Evolutionary conservation across 2,113 vertebrate genomes (phyloP).

Genomic region (Tachycineta bicolor): DNA sequence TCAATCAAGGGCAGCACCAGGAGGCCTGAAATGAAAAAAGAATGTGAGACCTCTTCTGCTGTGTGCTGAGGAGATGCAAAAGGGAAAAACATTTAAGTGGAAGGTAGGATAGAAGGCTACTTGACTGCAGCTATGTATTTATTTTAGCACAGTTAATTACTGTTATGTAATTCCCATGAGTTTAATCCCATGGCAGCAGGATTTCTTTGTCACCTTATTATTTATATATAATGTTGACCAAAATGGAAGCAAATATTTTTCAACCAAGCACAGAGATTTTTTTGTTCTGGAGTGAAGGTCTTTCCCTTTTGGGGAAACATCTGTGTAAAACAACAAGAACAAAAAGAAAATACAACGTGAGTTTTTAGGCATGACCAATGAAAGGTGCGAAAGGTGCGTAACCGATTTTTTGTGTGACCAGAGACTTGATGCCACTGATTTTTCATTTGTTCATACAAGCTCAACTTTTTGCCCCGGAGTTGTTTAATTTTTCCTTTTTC

Average conservation of each 20-base stretch:
- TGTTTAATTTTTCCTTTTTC: background rate
- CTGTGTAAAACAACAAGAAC: background rate
- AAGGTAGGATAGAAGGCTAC: background rate
- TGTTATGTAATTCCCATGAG: background rate
- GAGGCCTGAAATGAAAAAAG: background rate
- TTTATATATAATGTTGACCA: background rate
- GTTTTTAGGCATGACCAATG: background rate
- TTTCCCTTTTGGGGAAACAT: background rate
- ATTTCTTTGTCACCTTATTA: background rate
- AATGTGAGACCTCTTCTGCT: background rate
- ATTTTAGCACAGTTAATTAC: background rate
- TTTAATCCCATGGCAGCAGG: background rate
- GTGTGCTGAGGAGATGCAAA: background rate
- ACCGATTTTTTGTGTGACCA: background rate
- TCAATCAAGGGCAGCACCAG: accelerated
- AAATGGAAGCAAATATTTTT: background rate
- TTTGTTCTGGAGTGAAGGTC: background rate
- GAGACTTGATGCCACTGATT: background rate
- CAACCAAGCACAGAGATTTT: background rate
- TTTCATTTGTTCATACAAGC: background rate
- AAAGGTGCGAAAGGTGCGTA: background rate
- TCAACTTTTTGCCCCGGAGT: background rate
- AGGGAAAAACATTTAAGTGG: background rate
- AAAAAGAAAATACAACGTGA: background rate
- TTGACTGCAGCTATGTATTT: background rate